Conservation (phyloP, 2,888 invertebrate genomes). For the Acronicta alni region DNA sequence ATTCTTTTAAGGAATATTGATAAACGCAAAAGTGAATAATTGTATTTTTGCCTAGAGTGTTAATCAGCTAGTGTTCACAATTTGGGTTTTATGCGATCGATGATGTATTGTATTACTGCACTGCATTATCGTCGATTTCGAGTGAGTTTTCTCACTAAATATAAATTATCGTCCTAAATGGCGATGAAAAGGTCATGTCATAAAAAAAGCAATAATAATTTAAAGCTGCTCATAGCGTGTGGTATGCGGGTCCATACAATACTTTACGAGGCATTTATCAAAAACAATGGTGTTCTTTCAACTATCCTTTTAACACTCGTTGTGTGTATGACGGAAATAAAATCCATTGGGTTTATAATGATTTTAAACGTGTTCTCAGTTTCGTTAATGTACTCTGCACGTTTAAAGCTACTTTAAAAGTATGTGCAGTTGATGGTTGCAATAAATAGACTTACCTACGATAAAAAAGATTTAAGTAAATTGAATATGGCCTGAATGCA, state of each 20-base stretch:
- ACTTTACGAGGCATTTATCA: slow-evolving; percentile 63
- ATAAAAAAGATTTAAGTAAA: slow-evolving; percentile 48
- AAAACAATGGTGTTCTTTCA: slow-evolving; percentile 52
- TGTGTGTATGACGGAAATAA: slow-evolving; percentile 44
- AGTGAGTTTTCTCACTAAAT: slow-evolving; percentile 5
- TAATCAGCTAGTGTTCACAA: too few species aligned
- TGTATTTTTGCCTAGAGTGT: too few species aligned
- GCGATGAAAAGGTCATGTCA: slow-evolving; percentile 36
- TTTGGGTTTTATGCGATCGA: too few species aligned
- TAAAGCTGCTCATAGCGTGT: slow-evolving; percentile 58
- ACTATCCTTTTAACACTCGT: slow-evolving; percentile 46
- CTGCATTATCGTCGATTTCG: background rate
- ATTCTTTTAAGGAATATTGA: too few species aligned
- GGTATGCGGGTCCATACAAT: slow-evolving; percentile 68
- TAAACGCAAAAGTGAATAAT: too few species aligned
- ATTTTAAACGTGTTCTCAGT: slow-evolving; percentile 40
- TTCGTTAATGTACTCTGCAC: slow-evolving; percentile 21
- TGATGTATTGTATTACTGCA: background rate
- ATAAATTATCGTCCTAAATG: slow-evolving; percentile 8
- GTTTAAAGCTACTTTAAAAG: slow-evolving; percentile 27
- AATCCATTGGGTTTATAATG: slow-evolving; percentile 46
- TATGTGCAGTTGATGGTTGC: slow-evolving; percentile 44
- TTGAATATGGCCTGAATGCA: slow-evolving; percentile 27
- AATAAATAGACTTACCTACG: slow-evolving; percentile 35
- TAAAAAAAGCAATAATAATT: slow-evolving; percentile 58